Percentiles rank a stretch among this genome's conserved stretches.
phyloP scores from a whole-genome alignment of 2,113 vertebrate species.

The Plestiodon gilberti region DNA sequence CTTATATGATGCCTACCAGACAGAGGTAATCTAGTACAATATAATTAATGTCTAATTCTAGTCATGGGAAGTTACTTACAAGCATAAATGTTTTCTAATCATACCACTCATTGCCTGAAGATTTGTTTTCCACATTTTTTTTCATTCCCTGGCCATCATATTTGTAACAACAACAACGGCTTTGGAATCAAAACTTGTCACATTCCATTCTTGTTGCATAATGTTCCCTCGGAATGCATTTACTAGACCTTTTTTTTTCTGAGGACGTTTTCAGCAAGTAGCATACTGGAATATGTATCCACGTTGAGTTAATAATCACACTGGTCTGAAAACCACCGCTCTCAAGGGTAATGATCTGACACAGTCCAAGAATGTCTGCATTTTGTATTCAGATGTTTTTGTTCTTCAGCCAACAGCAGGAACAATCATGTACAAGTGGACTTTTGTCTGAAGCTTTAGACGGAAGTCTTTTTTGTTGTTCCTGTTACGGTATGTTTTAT shows the following conservation, averaged over 20 bases:
- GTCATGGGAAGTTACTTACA: not conserved
- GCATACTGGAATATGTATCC: slow-evolving; percentile 34
- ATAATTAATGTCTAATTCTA: not conserved
- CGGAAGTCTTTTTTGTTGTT: not conserved
- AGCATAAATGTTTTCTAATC: not conserved
- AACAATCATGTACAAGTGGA: not conserved
- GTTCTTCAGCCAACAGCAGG: slow-evolving; percentile 4
- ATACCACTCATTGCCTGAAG: not conserved
- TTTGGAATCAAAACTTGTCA: slow-evolving; percentile 24
- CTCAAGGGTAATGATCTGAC: slow-evolving; percentile 25
- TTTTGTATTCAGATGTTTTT: slow-evolving; percentile 25
- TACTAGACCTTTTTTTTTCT: slow-evolving; percentile 29
- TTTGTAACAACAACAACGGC: slow-evolving; percentile 16
- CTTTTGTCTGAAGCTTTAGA: not conserved
- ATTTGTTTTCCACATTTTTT: not conserved
- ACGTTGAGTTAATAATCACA: slow-evolving; percentile 21
- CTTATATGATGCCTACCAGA: slow-evolving; percentile 84
- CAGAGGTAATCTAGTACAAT: slow-evolving; percentile 80
- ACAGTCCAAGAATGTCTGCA: slow-evolving; percentile 17
- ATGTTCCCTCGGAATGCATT: slow-evolving; percentile 36
- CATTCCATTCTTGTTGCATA: slow-evolving; percentile 37
- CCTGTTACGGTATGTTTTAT: not conserved
- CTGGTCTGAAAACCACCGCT: slow-evolving; percentile 32
- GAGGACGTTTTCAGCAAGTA: slow-evolving; percentile 29
- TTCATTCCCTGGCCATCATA: not conserved